Conservation (phyloP, 2,888 invertebrate species). For the Epinotia brunnichana region DNA sequence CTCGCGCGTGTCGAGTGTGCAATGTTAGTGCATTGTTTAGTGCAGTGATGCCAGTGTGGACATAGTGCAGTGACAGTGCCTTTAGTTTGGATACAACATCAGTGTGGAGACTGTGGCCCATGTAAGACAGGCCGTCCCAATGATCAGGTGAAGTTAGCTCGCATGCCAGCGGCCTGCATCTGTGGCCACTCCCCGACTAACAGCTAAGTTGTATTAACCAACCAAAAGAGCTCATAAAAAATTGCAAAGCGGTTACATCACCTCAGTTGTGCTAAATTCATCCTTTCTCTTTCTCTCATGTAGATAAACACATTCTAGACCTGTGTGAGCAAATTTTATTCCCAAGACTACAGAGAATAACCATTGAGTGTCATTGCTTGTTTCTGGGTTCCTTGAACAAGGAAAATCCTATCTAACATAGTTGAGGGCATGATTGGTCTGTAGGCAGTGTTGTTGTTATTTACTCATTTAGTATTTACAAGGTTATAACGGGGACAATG, state of each 20-base stretch:
- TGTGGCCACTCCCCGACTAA: conserved; percentile 29
- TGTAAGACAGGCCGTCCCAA: conserved; percentile 34
- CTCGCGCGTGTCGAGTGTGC: conserved; percentile 18
- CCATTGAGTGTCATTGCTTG: neutral
- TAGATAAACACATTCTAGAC: neutral
- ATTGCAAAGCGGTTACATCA: conserved; percentile 23
- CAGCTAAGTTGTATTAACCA: conserved; percentile 25
- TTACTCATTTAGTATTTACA: conserved; percentile 1
- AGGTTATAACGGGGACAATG: conserved; percentile 16
- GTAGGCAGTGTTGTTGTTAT: neutral
- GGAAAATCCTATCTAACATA: conserved; percentile 17
- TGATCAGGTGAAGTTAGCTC: conserved; percentile 41
- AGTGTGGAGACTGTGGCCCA: conserved; percentile 31
- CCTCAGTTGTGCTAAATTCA: conserved; percentile 12
- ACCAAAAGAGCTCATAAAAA: conserved; percentile 11
- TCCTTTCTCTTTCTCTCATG: conserved; percentile 30
- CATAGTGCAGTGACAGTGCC: conserved; percentile 41
- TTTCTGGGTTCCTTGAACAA: conserved; percentile 1
- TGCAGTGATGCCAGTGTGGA: conserved; percentile 41
- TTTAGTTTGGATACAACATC: conserved; percentile 29
- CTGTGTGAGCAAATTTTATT: neutral
- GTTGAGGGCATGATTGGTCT: neutral
- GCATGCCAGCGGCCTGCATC: neutral
- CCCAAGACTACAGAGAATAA: neutral
- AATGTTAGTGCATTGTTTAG: conserved; percentile 40